Percentiles rank a stretch among this genome's conserved stretches.
phyloP scores from a whole-genome alignment of 2,888 invertebrate species.

The Apotomis turbidana region DNA sequence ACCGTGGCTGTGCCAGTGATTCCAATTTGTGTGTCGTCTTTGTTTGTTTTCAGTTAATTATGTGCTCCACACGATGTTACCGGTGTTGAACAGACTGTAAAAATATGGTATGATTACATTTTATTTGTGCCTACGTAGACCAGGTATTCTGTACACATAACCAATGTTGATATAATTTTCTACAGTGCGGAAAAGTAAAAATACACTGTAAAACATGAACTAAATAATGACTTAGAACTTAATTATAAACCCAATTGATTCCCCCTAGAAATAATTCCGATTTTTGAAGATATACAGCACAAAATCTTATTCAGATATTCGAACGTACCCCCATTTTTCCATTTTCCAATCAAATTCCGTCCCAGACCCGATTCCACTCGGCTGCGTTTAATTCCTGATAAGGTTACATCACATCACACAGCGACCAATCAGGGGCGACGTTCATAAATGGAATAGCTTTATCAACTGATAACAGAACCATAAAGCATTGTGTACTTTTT shows the following conservation, averaged over 20 bases:
- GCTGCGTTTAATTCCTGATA: slow-evolving; percentile 69
- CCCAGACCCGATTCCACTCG: slow-evolving; percentile 56
- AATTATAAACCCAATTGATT: too few species aligned
- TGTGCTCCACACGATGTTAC: slow-evolving; percentile 53
- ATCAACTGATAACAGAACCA: slow-evolving; percentile 72
- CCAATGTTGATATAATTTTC: too few species aligned
- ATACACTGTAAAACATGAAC: too few species aligned
- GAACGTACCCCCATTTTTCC: not conserved
- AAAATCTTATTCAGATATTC: not conserved
- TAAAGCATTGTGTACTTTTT: slow-evolving; percentile 76
- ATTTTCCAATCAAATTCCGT: slow-evolving; percentile 32
- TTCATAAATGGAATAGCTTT: slow-evolving; percentile 75
- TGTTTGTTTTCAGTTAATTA: slow-evolving; percentile 66
- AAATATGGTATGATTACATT: not conserved
- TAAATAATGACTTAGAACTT: too few species aligned
- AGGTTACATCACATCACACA: slow-evolving; percentile 53
- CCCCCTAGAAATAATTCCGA: too few species aligned
- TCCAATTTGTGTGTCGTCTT: slow-evolving; percentile 70
- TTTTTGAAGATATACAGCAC: not conserved
- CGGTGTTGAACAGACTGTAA: slow-evolving; percentile 9
- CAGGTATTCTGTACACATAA: too few species aligned
- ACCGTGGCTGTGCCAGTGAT: slow-evolving; percentile 57
- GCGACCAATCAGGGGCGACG: slow-evolving; percentile 69
- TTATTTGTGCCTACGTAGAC: too few species aligned
- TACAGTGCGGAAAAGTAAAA: too few species aligned